A percentile compares a stretch with the other conserved stretches of the same genome.
Evolutionary conservation across 2,797 vertebrate genomes (phyloP).

Genomic region (Vespertilio murinus): DNA sequence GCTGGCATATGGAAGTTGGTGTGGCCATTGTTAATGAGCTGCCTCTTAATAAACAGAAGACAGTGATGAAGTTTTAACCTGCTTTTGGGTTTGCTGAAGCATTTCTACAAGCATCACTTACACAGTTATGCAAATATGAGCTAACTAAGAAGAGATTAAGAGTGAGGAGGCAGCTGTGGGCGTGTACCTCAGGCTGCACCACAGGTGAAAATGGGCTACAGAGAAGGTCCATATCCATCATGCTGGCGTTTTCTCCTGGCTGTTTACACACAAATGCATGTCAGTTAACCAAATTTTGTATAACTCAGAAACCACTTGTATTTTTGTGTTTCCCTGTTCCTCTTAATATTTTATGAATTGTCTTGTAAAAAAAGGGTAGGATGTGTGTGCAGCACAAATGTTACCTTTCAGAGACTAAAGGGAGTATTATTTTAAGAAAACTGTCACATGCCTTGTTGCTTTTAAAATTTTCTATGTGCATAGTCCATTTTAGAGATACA

Average conservation of each 20-base stretch:
- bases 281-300: background rate
- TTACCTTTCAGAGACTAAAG: slow-evolving; percentile 46
- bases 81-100: background rate
- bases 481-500: background rate
- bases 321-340: slow-evolving; percentile 40
- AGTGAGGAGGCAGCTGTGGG: background rate
- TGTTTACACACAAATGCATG: slow-evolving; percentile 34
- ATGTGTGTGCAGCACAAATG: background rate
- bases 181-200: background rate
- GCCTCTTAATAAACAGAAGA: background rate
- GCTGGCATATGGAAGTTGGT: background rate
- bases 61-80: background rate
- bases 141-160: background rate
- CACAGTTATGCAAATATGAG: background rate
- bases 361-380: slow-evolving; percentile 43
- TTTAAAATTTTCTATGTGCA: slow-evolving; percentile 7
- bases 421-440: slow-evolving; percentile 25
- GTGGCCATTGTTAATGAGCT: background rate
- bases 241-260: background rate
- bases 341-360: slow-evolving; percentile 50
- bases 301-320: background rate
- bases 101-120: background rate
- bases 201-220: background rate
- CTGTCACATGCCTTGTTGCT: slow-evolving; percentile 1
- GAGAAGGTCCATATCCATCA: background rate